Base-by-base conservation (phyloP, 2,797 vertebrate species). In the Dipus sagitta region DNA sequence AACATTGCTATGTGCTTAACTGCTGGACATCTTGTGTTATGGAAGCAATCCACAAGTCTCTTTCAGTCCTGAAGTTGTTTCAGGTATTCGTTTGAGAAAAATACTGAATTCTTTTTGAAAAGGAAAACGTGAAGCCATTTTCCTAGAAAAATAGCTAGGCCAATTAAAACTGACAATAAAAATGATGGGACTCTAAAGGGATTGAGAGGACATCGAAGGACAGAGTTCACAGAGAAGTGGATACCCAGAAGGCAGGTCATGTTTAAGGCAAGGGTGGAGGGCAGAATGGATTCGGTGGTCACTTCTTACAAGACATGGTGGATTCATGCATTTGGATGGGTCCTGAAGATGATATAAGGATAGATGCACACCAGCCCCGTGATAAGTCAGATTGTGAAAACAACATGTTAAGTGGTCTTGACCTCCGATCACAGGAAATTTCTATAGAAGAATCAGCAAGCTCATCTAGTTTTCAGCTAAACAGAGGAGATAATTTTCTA, bases 41-140 rank as follows among this genome's bases (percentile, higher is more conserved):
- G 9, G 54, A 34, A 18, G 4, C 24, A 20, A 14, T 7, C 14
- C 14, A 8, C 3, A 8, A 1, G n/a, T 23, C 8, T 28, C 0
- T 76, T 64, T 30, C 28, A 14, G 23, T 74, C 52, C 83, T 64
- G 23, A 1, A 2, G 38, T 32, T 47, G 26, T 85, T 68, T 54
- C 21, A 54, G 68, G 67, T 3, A 6, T 81, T 87, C 17, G 28
- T 58, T 70, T 86, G 64, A 76, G 87, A 47, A 47, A 93, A 89
- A 70, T 74, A 83, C 72, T 88, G 30, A 90, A 58, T 91, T 78
- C 30, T 47, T 42, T 84, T 78, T 24, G 38, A 78, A 93, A 62
- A 80, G 12, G 28, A 81, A 28, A 83, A 62, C 92, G 17, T 42
- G 4, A 26, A 65, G 17, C 72, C 4, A 38, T 62, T 88, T 60